phyloP scores from a whole-genome alignment of 2,113 vertebrate species.

The Coreoperca whiteheadi region DNA sequence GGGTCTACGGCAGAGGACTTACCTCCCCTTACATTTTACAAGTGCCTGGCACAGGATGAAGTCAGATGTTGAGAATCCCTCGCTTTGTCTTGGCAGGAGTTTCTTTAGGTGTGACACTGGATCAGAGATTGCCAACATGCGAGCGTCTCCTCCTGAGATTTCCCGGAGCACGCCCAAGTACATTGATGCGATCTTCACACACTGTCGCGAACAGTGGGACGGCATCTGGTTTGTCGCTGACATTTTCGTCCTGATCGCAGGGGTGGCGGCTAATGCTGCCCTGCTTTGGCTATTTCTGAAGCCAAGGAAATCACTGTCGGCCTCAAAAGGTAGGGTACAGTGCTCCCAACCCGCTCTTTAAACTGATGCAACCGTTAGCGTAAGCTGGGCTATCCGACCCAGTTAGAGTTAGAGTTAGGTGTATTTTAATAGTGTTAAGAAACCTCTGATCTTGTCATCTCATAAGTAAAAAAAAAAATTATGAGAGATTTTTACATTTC shows the following conservation, averaged over 20 bases:
- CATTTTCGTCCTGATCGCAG: slow-evolving; percentile 1
- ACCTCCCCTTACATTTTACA: not conserved
- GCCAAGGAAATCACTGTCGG: slow-evolving; percentile 46
- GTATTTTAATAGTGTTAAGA: no score
- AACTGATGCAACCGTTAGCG: not conserved
- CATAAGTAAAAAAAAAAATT: no score
- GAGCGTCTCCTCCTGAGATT: not conserved
- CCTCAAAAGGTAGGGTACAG: slow-evolving; percentile 42
- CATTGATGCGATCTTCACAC: rapidly evolving
- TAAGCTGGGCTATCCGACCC: not conserved
- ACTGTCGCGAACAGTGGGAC: rapidly evolving
- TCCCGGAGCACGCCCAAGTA: rapidly evolving
- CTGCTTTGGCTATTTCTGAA: slow-evolving; percentile 51
- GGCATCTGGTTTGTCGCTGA: rapidly evolving
- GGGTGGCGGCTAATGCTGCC: slow-evolving; percentile 22
- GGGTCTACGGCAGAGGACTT: not conserved
- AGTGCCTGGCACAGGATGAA: not conserved
- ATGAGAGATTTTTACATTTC: no score
- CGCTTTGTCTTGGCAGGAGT: slow-evolving; percentile 16
- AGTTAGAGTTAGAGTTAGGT: not conserved
- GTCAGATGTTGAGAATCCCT: not conserved
- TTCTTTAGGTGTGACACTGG: not conserved
- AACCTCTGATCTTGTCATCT: no score
- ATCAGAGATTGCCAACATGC: not conserved
- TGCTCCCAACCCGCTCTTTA: not conserved